Evolutionary conservation across 2,113 vertebrate genomes (phyloP), one percentile per base, ranked within the genome.

Genomic region (Bufo bufo): DNA sequence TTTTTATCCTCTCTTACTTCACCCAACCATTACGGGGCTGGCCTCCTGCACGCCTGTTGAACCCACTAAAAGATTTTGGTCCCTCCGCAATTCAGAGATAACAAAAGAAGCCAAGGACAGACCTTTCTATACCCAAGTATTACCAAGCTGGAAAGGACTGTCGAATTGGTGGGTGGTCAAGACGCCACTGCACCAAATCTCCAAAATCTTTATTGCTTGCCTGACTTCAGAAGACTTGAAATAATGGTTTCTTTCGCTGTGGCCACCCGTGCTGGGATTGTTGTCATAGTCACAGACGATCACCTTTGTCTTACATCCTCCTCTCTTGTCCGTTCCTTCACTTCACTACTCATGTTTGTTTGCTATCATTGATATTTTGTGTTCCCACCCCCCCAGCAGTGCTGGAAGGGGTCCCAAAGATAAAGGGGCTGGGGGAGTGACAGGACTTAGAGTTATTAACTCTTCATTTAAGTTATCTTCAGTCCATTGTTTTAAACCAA

Each of bases 1-100:
- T 92, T 71, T 90, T 92, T 92, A 71, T 92, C 91, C 93, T 92
- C 91, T 93, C 93, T 87, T 88, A 92, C 92, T 93, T 86, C 90
- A 54, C 23, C 82, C 49, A 49, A 74, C 77, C 71, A 19, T 77
- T 72, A 58, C 59, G 10, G 82, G 82, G 74, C 82, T 84, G 87
- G 82, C 87, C 79, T 77, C 50, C 75, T 89, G 81, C 82, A n/a
- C 72, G 61, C 87, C 74, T 56, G 20, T 50, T 81, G 58, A n/a
- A 65, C 49, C 72, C 58, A 65, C 69, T 84, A 83, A 49, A 45
- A 56, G 50, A 82, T 82, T 88, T 86, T 20, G 63, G 49, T 69
- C 13, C 20, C 49, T 50, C 75, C 50, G 69, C 50, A 84, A 58
- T 78, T 61, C 71, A 88, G 81, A 78, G 58, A 58, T 88, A 77